phyloP scores from a whole-genome alignment of 2,797 vertebrate species.

The Ibycter americanus region DNA sequence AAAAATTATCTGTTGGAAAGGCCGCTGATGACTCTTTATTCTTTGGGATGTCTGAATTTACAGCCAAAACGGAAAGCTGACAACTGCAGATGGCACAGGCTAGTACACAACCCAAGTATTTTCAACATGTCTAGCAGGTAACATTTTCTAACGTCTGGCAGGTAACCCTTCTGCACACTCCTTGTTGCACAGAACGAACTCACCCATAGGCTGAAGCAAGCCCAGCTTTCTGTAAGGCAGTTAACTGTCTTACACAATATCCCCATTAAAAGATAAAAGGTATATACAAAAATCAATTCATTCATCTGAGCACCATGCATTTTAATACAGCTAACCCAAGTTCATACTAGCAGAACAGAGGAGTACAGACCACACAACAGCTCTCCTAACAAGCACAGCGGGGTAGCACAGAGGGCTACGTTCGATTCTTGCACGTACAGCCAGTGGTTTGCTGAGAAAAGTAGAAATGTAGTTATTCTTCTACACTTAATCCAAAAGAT shows the following conservation, averaged over 20 bases:
- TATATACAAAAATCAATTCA: not conserved
- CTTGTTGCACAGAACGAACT: not conserved
- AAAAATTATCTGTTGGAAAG: constrained; percentile 61
- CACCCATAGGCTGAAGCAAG: constrained; percentile 33
- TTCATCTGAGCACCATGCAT: not conserved
- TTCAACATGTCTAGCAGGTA: constrained; percentile 21
- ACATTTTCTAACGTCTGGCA: not conserved
- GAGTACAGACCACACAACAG: not conserved
- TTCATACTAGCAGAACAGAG: not conserved
- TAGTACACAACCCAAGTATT: constrained; percentile 40
- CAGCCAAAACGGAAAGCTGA: constrained; percentile 53
- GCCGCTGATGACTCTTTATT: constrained; percentile 37
- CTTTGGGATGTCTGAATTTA: constrained; percentile 46
- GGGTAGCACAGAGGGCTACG: not conserved
- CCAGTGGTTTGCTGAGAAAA: not conserved
- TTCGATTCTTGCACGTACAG: not conserved
- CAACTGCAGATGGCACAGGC: constrained; percentile 39
- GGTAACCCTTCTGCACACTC: not conserved
- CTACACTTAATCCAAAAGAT: not conserved
- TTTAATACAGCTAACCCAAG: not conserved
- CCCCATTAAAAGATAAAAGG: not conserved
- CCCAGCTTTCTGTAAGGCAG: not conserved
- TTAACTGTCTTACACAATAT: not conserved
- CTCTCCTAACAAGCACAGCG: not conserved
- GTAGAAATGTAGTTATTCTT: not conserved